Conservation (phyloP, 1,140 invertebrate species). For the Wiebesia pumilae region DNA sequence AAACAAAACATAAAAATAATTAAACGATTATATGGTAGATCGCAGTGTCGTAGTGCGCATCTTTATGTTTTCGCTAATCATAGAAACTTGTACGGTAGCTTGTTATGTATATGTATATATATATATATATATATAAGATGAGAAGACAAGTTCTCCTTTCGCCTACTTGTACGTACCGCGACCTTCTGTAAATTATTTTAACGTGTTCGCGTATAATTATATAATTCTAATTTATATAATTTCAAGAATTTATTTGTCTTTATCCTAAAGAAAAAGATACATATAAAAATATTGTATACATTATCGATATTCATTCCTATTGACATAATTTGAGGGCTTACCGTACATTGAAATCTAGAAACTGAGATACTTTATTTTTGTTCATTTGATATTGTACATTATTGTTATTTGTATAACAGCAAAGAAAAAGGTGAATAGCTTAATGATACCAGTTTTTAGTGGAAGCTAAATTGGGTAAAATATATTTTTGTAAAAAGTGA, state of each 20-base stretch:
- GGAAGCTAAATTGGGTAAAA: constrained; percentile 31
- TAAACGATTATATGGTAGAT: constrained; percentile 38
- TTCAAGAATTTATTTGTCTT: constrained; percentile 16
- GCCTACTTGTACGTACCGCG: constrained; percentile 54
- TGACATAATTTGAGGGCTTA: constrained; percentile 43
- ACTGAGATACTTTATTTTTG: constrained; percentile 13
- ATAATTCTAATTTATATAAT: background rate
- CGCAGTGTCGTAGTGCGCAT: constrained; percentile 53
- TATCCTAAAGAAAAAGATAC: background rate
- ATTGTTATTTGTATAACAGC: constrained; percentile 13
- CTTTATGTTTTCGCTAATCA: constrained; percentile 56
- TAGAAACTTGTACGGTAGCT: constrained; percentile 43
- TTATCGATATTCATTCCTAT: constrained; percentile 39
- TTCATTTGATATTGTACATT: constrained; percentile 1
- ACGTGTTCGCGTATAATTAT: background rate
- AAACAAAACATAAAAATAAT: constrained; percentile 13
- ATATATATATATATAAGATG: constrained; percentile 49
- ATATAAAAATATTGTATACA: background rate
- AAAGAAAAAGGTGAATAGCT: background rate
- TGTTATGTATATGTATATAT: constrained; percentile 49
- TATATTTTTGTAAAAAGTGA: constrained; percentile 51
- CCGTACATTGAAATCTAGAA: constrained; percentile 50
- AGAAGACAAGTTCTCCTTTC: constrained; percentile 54
- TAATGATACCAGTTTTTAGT: constrained; percentile 18
- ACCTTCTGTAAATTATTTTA: constrained; percentile 48